Evolutionary conservation across 1,140 invertebrate genomes (phyloP).

Genomic region (Drosophila persimilis): DNA sequence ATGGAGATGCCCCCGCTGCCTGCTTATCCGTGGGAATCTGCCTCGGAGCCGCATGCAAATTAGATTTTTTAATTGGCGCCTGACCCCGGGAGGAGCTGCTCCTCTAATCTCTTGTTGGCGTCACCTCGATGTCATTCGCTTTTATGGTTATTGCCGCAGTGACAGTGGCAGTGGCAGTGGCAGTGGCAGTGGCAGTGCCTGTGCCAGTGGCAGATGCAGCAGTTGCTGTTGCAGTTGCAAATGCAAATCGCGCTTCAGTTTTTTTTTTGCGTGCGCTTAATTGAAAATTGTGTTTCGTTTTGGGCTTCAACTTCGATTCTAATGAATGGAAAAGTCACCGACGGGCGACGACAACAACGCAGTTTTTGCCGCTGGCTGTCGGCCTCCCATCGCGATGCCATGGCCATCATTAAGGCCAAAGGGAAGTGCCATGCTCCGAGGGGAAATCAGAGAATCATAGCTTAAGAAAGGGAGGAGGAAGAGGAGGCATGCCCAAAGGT

Average conservation of each 20-base stretch:
- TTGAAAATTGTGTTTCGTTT: conserved; percentile 58
- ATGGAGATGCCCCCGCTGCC: background rate
- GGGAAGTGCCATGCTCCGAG: too few relatives aligned
- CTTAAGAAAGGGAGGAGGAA: background rate
- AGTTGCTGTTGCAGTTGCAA: conserved; percentile 56
- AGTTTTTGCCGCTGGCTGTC: conserved; percentile 4
- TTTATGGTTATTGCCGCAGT: conserved; percentile 71
- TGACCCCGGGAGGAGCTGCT: conserved; percentile 31
- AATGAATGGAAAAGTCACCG: conserved; percentile 52
- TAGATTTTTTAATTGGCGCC: conserved; percentile 77
- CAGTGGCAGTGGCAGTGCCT: conserved; percentile 8
- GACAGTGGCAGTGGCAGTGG: conserved; percentile 12
- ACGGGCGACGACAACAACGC: conserved; percentile 1
- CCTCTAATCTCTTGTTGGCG: conserved; percentile 50
- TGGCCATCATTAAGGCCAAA: conserved; percentile 15
- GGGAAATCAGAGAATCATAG: conserved; percentile 1
- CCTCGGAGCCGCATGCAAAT: conserved; percentile 60
- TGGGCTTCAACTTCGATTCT: conserved; percentile 17
- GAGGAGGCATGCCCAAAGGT: too few relatives aligned
- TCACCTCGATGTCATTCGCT: conserved; percentile 71
- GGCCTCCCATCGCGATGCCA: conserved; percentile 27
- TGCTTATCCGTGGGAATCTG: conserved; percentile 44
- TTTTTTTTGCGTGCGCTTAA: conserved; percentile 59
- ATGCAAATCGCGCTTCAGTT: conserved; percentile 66
- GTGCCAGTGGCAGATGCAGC: background rate